Base-by-base conservation (phyloP, 92 coral and sea anemone genomes). In the Pocillopora grandis region DNA sequence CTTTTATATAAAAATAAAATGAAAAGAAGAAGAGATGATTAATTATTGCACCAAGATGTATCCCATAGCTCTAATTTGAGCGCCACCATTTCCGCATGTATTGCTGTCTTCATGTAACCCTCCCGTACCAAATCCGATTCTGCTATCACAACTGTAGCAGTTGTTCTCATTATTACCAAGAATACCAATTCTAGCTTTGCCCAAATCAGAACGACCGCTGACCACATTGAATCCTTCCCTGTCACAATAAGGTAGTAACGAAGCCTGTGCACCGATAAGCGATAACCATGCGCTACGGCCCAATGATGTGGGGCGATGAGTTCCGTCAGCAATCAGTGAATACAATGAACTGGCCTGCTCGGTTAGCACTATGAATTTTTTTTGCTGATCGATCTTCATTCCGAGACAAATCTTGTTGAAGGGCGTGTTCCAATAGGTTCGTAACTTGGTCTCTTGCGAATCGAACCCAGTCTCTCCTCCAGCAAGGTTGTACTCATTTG, bases 251-350 rank as follows among this genome's bases (percentile, higher is more conserved):
- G 71, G 10, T 23, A n/a, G 37, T 5, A 66, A 66, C 16, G 37
- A 7, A 36, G 17, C 71, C 23, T 66, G 33, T 66, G 71, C 23
- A 66, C 71, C 71, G 16, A 66, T 66, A 10, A 66, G 37, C 16
- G 71, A 66, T 7, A 66, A 8, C 71, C 71, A 66, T 23, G 56
- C 72, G 69, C 18, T 18, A 36, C 86, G 86, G 13, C 70, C 77
- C 49, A 82, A 42, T 18, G 71, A 82, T 14, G 86, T 82, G 21
- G 71, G 12, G 66, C 78, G 86, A 12, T 35, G 19, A 9, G 12
- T 14, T 12, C 86, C 86, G 21, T 72, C 86, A 12, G 78, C 71
- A 71, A 82, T 82, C 61, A 82, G 78, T 6, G 85, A 81, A 68
- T 49, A 70, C 68, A 81, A 68, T 10, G 85, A 81, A 21, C 12